phyloP scores from a whole-genome alignment of 2,888 invertebrate genomes.

The Mimas tiliae region DNA sequence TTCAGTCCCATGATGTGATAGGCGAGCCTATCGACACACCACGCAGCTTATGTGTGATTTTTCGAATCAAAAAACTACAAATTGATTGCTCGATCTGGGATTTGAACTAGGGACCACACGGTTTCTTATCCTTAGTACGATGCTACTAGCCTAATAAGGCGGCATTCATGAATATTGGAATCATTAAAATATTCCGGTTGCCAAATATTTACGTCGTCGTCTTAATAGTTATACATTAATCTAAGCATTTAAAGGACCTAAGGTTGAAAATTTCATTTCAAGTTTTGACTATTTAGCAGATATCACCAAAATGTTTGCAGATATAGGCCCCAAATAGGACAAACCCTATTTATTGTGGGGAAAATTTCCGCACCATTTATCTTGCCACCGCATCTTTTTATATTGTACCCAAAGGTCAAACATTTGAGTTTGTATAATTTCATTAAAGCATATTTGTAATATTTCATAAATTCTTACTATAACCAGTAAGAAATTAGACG shows the following conservation, averaged over 20 bases:
- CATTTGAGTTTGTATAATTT: background rate
- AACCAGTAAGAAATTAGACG: too few relatives aligned
- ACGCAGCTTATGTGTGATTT: too few relatives aligned
- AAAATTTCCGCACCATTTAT: constrained; percentile 13
- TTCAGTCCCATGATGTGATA: too few relatives aligned
- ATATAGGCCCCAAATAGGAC: constrained; percentile 14
- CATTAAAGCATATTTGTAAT: background rate
- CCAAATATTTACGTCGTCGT: background rate
- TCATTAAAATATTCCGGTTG: background rate
- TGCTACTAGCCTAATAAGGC: too few relatives aligned
- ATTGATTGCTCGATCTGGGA: too few relatives aligned
- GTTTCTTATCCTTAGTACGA: too few relatives aligned
- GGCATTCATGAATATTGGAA: background rate
- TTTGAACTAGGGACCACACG: too few relatives aligned
- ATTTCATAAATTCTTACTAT: too few relatives aligned
- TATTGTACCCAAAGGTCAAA: background rate
- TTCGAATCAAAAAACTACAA: too few relatives aligned
- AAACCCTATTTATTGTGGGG: constrained; percentile 13
- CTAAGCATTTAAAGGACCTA: background rate
- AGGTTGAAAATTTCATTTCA: constrained; percentile 15
- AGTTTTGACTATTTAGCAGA: constrained; percentile 22
- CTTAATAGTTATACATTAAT: background rate
- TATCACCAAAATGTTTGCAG: constrained; percentile 16
- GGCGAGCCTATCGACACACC: too few relatives aligned
- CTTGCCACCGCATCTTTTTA: background rate